Base-by-base conservation (phyloP, 2,797 vertebrate species). In the Falco naumanni region DNA sequence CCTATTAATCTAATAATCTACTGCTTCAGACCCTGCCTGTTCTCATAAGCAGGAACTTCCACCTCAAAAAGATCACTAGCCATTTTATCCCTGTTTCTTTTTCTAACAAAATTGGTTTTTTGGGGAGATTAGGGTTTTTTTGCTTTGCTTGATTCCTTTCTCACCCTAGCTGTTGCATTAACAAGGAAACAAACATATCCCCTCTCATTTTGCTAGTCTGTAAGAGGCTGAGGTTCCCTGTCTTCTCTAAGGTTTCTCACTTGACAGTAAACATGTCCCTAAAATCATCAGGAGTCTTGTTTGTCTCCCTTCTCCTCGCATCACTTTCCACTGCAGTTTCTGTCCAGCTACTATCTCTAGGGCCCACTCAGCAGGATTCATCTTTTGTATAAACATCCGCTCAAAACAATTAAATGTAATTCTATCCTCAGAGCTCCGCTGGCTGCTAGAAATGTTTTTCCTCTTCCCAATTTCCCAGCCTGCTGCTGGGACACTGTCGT, bases 401-500 rank as follows among this genome's bases (percentile, higher is more conserved):
- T 57, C 61, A 18, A 82, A 59, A 11, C 22, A 70, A 82, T 41
- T 59, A 11, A 59, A 56, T 33, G 45, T 29, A 61, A 79, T 21
- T 48, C 26, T 71, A n/a, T 14, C 43, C 45, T 53, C 8, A 0
- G 14, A 12, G 28, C 31, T 43, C 17, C 2, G 1, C 51, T 39
- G 47, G 69, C 48, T 77, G 54, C 50, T 37, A n/a, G 33, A 41
- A 26, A 57, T 22, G 16, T 16, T 29, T 39, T 47, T 50, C 37
- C 65, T 20, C 50, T 89, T 65, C 33, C 33, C 43, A 3, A 3
- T 54, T 63, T 59, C 84, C 18, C 81, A 57, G 50, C 21, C 29
- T 33, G 9, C 48, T 6, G 1, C 34, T 0, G 0, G 51, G 51
- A 43, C 0, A 1, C 18, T 15, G 28, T 5, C 65, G 34, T 33